Evolutionary conservation across 30 jellyfish, hydroid and myxozoan species (phyloP), one percentile per base, ranked within the genome.

Genomic region (Chironex yamaguchii): DNA sequence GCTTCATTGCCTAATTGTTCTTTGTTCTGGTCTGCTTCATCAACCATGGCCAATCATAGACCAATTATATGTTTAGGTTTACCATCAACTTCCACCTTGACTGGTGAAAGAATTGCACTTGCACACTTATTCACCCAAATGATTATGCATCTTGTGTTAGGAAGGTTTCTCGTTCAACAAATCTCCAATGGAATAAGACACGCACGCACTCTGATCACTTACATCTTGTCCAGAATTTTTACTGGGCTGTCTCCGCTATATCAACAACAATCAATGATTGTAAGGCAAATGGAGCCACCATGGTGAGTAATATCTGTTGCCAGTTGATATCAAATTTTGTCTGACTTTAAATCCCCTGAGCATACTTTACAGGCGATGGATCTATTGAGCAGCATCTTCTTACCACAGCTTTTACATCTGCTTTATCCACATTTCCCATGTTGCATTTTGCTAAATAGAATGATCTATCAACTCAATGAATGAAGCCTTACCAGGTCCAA

Each of bases 251-350:
- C 27, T 29, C 68, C 32, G 17, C 84, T 68, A 70, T 31, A 70
- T 70, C 68, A 68, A 0, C 84, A 67, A 34, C 70, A 70, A 34
- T 70, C 84, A 29, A 70, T 31, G 48, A 70, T 31, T 30, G 69
- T n/a, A n/a, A n/a, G n/a, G n/a, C n/a, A n/a, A n/a, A n/a, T n/a
- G n/a, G n/a, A n/a, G n/a, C n/a, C n/a, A n/a, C n/a, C n/a, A n/a
- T n/a, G n/a, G n/a, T 67, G 69, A n/a, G 84, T 34, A 34, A 34
- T 68, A 70, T 70, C 84, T 14, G 49, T 34, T 70, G 84, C 84
- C 69, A 70, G 29, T 30, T 68, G 36, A 42, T 42, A 62, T 49
- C 76, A 62, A n/a, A 26, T 62, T 62, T 20, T 62, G 31, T 24
- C 32, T 26, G 23, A 35, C 34, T 48, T 36, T 35, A 70, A 29